phyloP scores from a whole-genome alignment of 1,140 invertebrate genomes.

The Formica exsecta region DNA sequence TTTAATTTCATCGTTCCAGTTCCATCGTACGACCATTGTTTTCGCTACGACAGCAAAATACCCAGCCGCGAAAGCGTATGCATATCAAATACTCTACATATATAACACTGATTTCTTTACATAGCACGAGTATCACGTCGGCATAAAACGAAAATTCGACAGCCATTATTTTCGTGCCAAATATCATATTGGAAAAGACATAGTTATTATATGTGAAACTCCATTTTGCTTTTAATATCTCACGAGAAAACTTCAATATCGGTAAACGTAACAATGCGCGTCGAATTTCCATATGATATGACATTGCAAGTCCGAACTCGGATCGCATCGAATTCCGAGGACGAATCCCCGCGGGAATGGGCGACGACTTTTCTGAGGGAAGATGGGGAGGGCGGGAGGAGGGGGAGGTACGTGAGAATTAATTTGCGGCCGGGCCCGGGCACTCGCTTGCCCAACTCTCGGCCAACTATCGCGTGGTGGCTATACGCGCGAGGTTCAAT shows the following conservation, averaged over 20 bases:
- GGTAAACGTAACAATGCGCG: neutral
- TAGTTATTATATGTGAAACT: neutral
- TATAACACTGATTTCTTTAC: neutral
- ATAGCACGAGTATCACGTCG: too few species aligned
- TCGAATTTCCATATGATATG: constrained; percentile 18
- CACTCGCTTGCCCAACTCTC: constrained; percentile 47
- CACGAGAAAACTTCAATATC: neutral
- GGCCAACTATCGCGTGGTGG: constrained; percentile 40
- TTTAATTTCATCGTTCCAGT: constrained; percentile 48
- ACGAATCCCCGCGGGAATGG: constrained; percentile 19
- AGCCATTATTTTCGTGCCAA: neutral
- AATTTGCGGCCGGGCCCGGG: constrained; percentile 45
- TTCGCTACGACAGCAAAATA: constrained; percentile 17
- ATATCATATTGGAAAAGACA: neutral
- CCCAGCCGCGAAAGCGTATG: neutral
- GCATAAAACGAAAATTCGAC: constrained; percentile 2
- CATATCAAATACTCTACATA: neutral
- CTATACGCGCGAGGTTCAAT: constrained; percentile 32
- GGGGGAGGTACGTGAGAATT: constrained; percentile 27
- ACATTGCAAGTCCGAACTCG: neutral
- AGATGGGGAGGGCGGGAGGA: too few species aligned
- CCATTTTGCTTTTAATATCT: neutral
- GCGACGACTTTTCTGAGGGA: neutral
- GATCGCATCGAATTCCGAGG: constrained; percentile 45
- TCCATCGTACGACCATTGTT: constrained; percentile 12